Evolutionary conservation across 1,140 invertebrate genomes (phyloP).

Genomic region (Temnothorax nylanderi): DNA sequence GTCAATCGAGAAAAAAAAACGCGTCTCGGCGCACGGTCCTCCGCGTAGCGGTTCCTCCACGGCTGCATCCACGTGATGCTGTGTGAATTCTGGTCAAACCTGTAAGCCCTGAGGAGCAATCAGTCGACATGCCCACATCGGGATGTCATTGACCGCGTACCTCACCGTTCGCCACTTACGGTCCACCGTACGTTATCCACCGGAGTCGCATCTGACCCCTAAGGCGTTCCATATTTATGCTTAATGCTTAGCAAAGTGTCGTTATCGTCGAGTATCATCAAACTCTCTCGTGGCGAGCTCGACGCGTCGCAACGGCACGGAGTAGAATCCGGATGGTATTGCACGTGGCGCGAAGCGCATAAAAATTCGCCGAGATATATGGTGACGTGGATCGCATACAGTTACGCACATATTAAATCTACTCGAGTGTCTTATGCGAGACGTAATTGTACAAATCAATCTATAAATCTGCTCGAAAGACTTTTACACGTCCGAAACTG

Average conservation of each 20-base stretch:
- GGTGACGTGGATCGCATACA: slow-evolving; percentile 35
- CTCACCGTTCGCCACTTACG: slow-evolving; percentile 72
- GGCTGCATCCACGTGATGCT: slow-evolving; percentile 66
- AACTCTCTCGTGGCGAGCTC: not conserved
- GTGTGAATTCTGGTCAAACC: slow-evolving; percentile 83
- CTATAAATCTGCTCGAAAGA: not conserved
- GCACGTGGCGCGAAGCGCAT: slow-evolving; percentile 36
- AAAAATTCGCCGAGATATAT: slow-evolving; percentile 58
- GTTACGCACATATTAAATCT: slow-evolving; percentile 28
- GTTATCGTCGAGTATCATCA: slow-evolving; percentile 66
- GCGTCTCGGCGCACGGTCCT: slow-evolving; percentile 48
- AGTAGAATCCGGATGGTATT: slow-evolving; percentile 40
- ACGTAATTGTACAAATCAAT: not conserved
- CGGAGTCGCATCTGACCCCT: slow-evolving; percentile 72
- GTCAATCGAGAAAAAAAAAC: slow-evolving; percentile 9
- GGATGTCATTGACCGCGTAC: slow-evolving; percentile 81
- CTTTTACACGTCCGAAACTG: not conserved
- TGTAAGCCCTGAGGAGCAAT: slow-evolving; percentile 73
- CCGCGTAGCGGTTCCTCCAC: slow-evolving; percentile 70
- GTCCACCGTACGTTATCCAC: slow-evolving; percentile 54
- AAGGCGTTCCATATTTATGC: slow-evolving; percentile 76
- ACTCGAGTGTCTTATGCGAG: not conserved
- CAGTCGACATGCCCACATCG: slow-evolving; percentile 53
- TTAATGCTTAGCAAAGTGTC: slow-evolving; percentile 70
- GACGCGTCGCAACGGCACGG: not conserved